These are phyloP conservation scores for Sander lucioperca DNA, from an alignment of 2,113 vertebrate species.

Conservation along the genomic window DNA sequence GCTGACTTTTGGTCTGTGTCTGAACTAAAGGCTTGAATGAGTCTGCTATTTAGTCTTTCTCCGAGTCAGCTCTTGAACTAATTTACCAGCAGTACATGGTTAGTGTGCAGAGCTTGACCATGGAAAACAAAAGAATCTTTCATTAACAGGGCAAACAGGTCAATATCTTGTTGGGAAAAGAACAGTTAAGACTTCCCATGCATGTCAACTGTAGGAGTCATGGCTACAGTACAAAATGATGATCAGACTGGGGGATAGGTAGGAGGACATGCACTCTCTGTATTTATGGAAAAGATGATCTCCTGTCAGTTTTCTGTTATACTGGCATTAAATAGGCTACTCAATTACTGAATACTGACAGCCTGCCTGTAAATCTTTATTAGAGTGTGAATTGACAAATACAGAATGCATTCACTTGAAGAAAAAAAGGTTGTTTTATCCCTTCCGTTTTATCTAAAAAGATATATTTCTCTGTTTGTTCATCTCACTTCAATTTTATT, in stretches of 20 bases:
- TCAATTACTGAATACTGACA: not conserved
- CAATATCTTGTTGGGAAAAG: not conserved
- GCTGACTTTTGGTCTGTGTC: not conserved
- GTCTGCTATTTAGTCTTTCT: not conserved
- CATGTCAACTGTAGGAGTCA: not conserved
- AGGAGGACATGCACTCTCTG: not conserved
- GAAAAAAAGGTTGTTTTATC: too few relatives aligned
- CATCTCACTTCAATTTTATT: too few relatives aligned
- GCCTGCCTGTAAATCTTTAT: not conserved
- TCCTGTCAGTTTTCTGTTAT: not conserved
- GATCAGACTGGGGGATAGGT: not conserved
- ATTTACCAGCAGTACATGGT: constrained; percentile 1
- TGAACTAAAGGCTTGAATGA: not conserved
- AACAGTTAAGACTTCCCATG: not conserved
- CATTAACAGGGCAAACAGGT: not conserved
- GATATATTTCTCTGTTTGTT: too few relatives aligned
- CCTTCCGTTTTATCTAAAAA: too few relatives aligned
- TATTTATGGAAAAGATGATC: not conserved
- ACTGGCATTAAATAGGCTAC: not conserved
- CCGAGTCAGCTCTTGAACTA: not conserved
- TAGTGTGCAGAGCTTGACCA: not conserved
- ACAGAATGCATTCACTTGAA: too few relatives aligned
- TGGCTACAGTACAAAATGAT: not conserved
- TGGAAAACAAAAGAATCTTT: not conserved
- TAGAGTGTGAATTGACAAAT: too few relatives aligned